Conservation (phyloP, 2,888 invertebrate genomes). For the Teleogryllus oceanicus region DNA sequence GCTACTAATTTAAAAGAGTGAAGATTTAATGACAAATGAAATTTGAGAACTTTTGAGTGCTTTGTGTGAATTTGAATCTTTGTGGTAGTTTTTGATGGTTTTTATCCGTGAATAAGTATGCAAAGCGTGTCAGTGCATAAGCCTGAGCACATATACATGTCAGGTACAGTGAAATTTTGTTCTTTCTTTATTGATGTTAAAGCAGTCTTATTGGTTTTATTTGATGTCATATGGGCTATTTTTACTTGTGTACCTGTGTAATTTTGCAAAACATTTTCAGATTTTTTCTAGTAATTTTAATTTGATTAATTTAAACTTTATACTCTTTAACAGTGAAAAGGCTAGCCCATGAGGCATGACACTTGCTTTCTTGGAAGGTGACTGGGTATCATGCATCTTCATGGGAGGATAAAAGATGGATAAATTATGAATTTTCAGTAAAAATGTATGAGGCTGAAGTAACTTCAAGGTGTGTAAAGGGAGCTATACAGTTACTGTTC, state of each 20-base stretch:
- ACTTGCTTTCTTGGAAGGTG: background rate
- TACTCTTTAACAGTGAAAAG: background rate
- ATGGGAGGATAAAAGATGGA: background rate
- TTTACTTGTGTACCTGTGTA: constrained; percentile 11
- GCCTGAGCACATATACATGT: background rate
- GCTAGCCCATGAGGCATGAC: background rate
- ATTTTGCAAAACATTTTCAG: background rate
- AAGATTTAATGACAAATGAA: too few relatives aligned
- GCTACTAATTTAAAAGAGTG: too few relatives aligned
- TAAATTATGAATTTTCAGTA: too few relatives aligned
- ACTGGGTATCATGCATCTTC: background rate
- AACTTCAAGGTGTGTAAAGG: background rate
- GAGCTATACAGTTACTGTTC: background rate
- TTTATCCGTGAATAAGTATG: background rate
- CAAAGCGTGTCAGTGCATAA: background rate
- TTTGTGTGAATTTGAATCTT: too few relatives aligned
- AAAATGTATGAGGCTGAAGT: background rate
- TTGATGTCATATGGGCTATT: background rate
- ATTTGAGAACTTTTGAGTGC: too few relatives aligned
- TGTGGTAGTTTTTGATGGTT: background rate
- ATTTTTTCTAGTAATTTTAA: too few relatives aligned
- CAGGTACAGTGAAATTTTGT: background rate
- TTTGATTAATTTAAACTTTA: too few relatives aligned
- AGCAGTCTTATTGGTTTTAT: background rate
- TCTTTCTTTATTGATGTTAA: background rate